Conservation (phyloP, 2,113 vertebrate species). For the Cyanistes caeruleus region DNA sequence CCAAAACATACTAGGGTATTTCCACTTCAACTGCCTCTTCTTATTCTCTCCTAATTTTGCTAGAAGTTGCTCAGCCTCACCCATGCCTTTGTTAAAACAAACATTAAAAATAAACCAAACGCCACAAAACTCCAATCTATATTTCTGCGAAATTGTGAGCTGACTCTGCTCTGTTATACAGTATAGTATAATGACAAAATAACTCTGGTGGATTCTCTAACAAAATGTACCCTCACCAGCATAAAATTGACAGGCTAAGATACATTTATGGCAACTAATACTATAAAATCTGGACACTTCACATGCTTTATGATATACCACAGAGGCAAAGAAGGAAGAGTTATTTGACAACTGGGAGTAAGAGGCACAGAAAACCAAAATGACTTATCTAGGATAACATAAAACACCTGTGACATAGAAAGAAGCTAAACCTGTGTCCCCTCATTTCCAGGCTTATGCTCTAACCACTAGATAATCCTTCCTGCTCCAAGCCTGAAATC, state of each 20-base stretch:
- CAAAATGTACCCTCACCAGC: neutral
- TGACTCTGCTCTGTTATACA: neutral
- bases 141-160: neutral
- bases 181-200: neutral
- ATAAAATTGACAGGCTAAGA: slow-evolving; percentile 35
- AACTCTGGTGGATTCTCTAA: neutral
- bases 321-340: slow-evolving; percentile 13
- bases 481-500: neutral
- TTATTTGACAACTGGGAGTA: slow-evolving; percentile 41
- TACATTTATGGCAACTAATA: slow-evolving; percentile 17
- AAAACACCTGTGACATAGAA: neutral
- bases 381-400: slow-evolving; percentile 15
- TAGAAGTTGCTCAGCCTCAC: neutral
- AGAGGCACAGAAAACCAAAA: slow-evolving; percentile 23
- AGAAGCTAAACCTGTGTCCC: neutral
- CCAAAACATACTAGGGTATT: neutral
- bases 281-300: slow-evolving; percentile 44
- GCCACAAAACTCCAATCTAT: neutral
- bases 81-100: neutral
- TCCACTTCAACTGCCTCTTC: neutral
- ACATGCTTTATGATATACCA: slow-evolving; percentile 32
- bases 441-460: neutral
- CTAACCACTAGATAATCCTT: neutral
- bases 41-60: neutral
- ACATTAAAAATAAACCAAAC: neutral